Conservation (phyloP, 1,140 invertebrate genomes). For the Prorops nasuta region DNA sequence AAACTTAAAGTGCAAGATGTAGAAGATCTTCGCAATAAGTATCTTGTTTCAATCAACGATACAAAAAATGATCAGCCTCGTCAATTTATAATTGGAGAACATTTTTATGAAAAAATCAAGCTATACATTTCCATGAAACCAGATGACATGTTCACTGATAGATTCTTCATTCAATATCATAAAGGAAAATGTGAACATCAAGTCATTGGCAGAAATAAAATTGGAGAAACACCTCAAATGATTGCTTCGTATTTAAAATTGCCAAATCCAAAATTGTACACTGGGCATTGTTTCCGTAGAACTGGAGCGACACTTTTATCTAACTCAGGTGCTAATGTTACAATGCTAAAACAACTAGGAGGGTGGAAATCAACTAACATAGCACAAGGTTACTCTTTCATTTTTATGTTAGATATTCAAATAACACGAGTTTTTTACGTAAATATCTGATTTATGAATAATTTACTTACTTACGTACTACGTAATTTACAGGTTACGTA, state of each 20-base stretch:
- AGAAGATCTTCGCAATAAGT: slow-evolving; percentile 12
- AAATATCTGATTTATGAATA: slow-evolving; percentile 1
- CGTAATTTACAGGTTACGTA: slow-evolving; percentile 1
- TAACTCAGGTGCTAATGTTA: slow-evolving; percentile 26
- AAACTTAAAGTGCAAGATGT: slow-evolving; percentile 18
- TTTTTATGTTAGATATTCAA: slow-evolving; percentile 33
- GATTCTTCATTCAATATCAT: slow-evolving; percentile 22
- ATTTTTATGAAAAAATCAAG: slow-evolving; percentile 13
- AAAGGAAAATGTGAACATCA: slow-evolving; percentile 22
- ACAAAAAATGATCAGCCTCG: slow-evolving; percentile 13
- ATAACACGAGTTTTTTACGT: slow-evolving; percentile 2
- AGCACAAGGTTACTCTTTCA: slow-evolving; percentile 14
- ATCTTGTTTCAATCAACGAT: slow-evolving; percentile 13
- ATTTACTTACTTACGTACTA: slow-evolving; percentile 9
- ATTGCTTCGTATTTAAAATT: slow-evolving; percentile 25
- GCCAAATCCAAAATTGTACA: slow-evolving; percentile 22
- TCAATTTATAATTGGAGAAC: slow-evolving; percentile 14
- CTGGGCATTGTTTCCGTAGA: slow-evolving; percentile 26
- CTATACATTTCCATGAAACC: slow-evolving; percentile 17
- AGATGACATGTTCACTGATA: slow-evolving; percentile 9
- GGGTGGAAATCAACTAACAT: slow-evolving; percentile 23
- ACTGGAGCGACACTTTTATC: slow-evolving; percentile 21
- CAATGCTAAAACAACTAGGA: slow-evolving; percentile 22
- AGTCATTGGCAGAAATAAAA: slow-evolving; percentile 23
- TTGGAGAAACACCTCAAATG: slow-evolving; percentile 19